Conservation (phyloP, 2,888 invertebrate genomes). For the Sminthurides aquaticus region DNA sequence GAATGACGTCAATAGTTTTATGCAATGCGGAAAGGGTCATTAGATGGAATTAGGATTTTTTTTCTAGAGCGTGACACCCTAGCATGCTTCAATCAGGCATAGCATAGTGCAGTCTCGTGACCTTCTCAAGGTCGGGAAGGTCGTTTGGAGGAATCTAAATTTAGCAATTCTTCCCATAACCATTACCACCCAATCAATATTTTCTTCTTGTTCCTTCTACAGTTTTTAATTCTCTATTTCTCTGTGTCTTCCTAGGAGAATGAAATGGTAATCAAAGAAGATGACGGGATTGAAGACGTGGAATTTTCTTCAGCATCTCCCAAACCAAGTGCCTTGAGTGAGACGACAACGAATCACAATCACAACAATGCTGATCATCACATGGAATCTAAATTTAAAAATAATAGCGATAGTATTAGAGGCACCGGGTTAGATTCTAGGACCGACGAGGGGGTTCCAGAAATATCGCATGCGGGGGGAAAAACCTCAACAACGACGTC, state of each 20-base stretch:
- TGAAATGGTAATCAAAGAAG: slow-evolving; percentile 34
- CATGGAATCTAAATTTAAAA: neutral
- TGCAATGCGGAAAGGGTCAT: neutral
- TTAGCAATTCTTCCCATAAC: too few species aligned
- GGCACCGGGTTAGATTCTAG: neutral
- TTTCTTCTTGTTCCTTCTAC: too few species aligned
- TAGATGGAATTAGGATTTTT: neutral
- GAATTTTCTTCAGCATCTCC: slow-evolving; percentile 40
- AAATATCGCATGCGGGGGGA: neutral
- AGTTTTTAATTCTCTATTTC: neutral
- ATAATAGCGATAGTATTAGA: neutral
- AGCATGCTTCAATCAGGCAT: too few species aligned
- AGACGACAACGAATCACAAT: slow-evolving; percentile 16
- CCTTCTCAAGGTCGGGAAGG: neutral
- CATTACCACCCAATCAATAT: too few species aligned
- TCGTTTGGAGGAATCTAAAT: too few species aligned
- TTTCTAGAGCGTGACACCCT: too few species aligned
- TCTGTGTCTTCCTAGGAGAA: slow-evolving; percentile 36
- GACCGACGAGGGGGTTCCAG: neutral
- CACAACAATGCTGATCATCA: neutral
- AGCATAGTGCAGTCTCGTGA: too few species aligned
- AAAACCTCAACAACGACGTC: neutral
- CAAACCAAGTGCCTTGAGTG: slow-evolving; percentile 39
- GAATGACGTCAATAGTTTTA: neutral
- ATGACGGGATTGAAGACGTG: slow-evolving; percentile 33